phyloP scores from a whole-genome alignment of 1,140 invertebrate genomes.

The Drosophila watanabei region DNA sequence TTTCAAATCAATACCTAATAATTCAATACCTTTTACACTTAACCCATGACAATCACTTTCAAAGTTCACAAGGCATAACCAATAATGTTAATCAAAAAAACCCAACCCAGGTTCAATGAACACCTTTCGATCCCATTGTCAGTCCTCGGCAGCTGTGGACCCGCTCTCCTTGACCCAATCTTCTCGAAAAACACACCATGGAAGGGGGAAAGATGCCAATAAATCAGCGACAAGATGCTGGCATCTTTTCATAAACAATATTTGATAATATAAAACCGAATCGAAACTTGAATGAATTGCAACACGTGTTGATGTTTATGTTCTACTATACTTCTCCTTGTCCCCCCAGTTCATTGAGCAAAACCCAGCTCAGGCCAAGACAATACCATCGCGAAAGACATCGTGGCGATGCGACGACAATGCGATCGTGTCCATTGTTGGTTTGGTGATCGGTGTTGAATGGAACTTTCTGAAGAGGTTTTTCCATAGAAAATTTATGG shows the following conservation, averaged over 20 bases:
- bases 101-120: conserved; percentile 29
- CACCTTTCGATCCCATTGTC: conserved; percentile 26
- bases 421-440: conserved; percentile 68
- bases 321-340: conserved; percentile 28
- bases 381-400: conserved; percentile 69
- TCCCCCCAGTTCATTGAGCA: conserved; percentile 57
- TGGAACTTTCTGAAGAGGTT: conserved; percentile 76
- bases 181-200: background rate
- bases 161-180: conserved; percentile 72
- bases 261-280: conserved; percentile 54
- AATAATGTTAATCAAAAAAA: conserved; percentile 30
- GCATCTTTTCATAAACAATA: conserved; percentile 70
- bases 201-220: conserved; percentile 34
- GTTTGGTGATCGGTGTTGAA: conserved; percentile 31
- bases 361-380: conserved; percentile 58
- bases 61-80: conserved; percentile 3
- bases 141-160: conserved; percentile 28
- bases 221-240: conserved; percentile 70
- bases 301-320: conserved; percentile 71
- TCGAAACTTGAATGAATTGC: conserved; percentile 75
- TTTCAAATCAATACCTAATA: background rate
- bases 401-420: conserved; percentile 38
- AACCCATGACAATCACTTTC: background rate
- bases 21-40: too few species aligned
- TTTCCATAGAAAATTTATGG: conserved; percentile 73